phyloP scores from a whole-genome alignment of 2,113 vertebrate species.

The Halichoerus grypus region DNA sequence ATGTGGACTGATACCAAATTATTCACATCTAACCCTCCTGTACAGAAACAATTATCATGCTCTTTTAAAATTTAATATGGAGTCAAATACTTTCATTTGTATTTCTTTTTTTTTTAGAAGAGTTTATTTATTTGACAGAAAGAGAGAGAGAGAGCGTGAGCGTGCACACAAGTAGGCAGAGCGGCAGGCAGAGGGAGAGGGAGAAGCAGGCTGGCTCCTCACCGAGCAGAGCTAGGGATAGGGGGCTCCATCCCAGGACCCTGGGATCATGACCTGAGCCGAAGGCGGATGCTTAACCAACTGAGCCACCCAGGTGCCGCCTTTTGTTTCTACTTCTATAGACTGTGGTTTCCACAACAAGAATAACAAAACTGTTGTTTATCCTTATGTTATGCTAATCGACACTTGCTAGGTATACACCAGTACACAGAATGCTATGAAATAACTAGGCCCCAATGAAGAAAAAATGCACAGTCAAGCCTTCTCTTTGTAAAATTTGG shows the following conservation, averaged over 20 bases:
- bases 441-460: background rate
- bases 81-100: conserved; percentile 2
- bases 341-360: background rate
- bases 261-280: background rate
- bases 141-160: background rate
- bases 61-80: conserved; percentile 3
- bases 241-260: background rate
- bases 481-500: conserved; percentile 36
- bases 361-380: conserved; percentile 3
- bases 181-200: background rate
- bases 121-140: background rate
- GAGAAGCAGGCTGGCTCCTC: background rate
- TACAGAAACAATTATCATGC: background rate
- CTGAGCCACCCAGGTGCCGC: background rate
- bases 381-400: background rate
- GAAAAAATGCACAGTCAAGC: background rate
- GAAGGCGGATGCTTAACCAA: background rate
- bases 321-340: background rate
- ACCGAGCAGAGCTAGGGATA: background rate
- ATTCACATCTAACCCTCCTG: background rate
- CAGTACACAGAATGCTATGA: background rate
- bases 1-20: background rate
- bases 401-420: background rate
- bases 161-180: background rate
- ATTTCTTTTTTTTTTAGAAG: background rate